These are phyloP conservation scores for Cerastis rubricosa DNA, from an alignment of 2,888 invertebrate species.

Conservation along the genomic window DNA sequence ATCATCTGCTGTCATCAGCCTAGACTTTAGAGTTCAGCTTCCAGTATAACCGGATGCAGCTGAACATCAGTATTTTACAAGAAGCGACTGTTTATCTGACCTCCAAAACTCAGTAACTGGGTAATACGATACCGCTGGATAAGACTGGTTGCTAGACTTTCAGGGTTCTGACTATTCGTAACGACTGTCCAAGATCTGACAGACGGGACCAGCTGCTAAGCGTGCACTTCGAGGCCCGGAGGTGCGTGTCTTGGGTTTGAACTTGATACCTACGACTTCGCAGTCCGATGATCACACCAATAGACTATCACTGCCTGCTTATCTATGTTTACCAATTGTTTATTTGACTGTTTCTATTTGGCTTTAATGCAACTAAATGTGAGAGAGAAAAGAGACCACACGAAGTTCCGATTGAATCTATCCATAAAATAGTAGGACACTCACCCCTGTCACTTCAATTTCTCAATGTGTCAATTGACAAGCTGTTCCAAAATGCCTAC, in stretches of 20 bases:
- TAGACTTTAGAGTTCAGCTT: background rate
- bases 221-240: background rate
- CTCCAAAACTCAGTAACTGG: background rate
- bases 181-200: background rate
- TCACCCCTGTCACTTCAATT: background rate
- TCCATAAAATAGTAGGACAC: background rate
- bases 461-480: slow-evolving; percentile 10
- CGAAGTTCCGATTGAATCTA: background rate
- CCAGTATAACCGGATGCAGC: background rate
- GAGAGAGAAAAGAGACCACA: no score
- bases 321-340: background rate
- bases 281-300: no score
- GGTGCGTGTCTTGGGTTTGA: no score
- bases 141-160: background rate
- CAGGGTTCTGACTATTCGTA: background rate
- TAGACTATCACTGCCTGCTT: no score
- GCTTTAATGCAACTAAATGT: background rate
- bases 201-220: background rate
- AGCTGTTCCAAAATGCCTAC: slow-evolving; percentile 18
- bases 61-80: background rate
- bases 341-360: background rate
- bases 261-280: no score
- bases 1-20: background rate
- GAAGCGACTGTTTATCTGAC: background rate
- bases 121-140: background rate